A percentile compares a stretch with the other conserved stretches of the same genome.
Conservation (phyloP, 2,113 vertebrate genomes). For the Lontra canadensis region DNA sequence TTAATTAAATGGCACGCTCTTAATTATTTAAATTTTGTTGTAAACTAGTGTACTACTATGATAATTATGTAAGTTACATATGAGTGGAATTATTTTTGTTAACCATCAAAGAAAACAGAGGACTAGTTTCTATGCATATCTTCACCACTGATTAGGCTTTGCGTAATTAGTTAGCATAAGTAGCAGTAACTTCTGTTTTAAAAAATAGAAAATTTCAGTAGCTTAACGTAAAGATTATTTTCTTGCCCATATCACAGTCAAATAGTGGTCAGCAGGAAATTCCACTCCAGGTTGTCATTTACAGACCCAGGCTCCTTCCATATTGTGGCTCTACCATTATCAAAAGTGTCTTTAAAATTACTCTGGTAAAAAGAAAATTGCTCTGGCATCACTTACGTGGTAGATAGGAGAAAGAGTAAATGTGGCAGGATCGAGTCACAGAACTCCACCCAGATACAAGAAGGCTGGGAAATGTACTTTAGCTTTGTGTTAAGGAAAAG, state of each 20-base stretch:
- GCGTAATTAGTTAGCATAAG: neutral
- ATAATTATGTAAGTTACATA: neutral
- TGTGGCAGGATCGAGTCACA: neutral
- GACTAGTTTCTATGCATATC: neutral
- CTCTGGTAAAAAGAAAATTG: neutral
- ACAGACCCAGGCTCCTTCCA: neutral
- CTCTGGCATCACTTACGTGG: neutral
- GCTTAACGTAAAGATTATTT: neutral
- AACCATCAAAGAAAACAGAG: neutral
- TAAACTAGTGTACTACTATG: neutral
- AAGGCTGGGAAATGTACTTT: neutral
- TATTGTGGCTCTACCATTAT: neutral
- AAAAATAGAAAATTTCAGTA: neutral
- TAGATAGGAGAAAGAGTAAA: neutral
- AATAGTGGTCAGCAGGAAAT: neutral
- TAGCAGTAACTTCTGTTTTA: neutral
- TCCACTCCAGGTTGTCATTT: neutral
- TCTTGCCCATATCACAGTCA: neutral
- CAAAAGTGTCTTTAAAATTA: neutral
- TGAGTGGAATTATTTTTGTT: slow-evolving; percentile 20
- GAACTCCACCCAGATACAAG: neutral
- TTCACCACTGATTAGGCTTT: neutral
- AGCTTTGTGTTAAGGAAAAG: neutral
- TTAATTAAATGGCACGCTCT: slow-evolving; percentile 44
- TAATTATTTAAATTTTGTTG: slow-evolving; percentile 12